Conservation (phyloP, 2,888 invertebrate genomes). For the Helicoverpa assulta region DNA sequence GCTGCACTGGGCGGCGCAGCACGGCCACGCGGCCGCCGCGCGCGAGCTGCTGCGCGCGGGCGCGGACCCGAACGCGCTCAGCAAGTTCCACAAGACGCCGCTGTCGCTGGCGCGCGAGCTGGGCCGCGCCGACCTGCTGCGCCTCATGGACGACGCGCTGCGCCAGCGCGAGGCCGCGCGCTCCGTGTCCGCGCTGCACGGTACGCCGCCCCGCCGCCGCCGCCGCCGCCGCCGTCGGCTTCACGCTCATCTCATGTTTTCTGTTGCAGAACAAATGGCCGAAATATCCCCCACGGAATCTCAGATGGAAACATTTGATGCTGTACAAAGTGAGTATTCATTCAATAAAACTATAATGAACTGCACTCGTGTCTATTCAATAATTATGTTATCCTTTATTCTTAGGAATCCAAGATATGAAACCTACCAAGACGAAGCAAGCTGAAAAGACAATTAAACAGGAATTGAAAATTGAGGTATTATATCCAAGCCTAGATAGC, state of each 20-base stretch:
- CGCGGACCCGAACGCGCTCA: too few relatives aligned
- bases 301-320: background rate
- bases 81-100: slow-evolving; percentile 2
- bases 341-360: background rate
- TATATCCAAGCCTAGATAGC: background rate
- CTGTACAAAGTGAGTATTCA: background rate
- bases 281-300: slow-evolving; percentile 1
- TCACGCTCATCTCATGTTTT: background rate
- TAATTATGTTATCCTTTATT: background rate
- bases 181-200: slow-evolving; percentile 14
- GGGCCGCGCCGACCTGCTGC: background rate
- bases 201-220: background rate
- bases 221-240: background rate
- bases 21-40: slow-evolving; percentile 92
- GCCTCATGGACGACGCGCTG: slow-evolving; percentile 1
- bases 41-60: slow-evolving; percentile 91
- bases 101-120: slow-evolving; percentile 1
- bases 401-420: background rate
- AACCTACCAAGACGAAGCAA: background rate
- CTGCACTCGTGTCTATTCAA: background rate
- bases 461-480: background rate
- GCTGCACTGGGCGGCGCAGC: slow-evolving; percentile 98
- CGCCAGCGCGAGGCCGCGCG: slow-evolving; percentile 4
- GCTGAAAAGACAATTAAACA: background rate
- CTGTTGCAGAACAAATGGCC: slow-evolving; percentile 1